Percentiles rank a stretch among this genome's conserved stretches.
phyloP scores from a whole-genome alignment of 2,888 invertebrate genomes.

The Eurois occulta region DNA sequence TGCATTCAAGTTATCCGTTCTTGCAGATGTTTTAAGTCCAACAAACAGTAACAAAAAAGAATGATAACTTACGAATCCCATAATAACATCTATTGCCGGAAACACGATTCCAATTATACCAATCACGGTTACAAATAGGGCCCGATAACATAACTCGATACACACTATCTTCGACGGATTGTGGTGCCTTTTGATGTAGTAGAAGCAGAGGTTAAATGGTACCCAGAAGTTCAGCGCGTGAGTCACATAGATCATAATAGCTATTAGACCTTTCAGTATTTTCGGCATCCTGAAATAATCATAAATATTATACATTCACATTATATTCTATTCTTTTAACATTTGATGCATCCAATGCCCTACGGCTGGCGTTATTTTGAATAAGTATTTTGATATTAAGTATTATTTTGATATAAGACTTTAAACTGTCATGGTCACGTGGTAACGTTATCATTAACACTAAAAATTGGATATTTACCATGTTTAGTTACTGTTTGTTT shows the following conservation, averaged over 20 bases:
- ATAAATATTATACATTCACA: not conserved
- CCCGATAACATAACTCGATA: constrained; percentile 78
- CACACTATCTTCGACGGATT: constrained; percentile 41
- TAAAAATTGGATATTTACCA: too few relatives aligned
- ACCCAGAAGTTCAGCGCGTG: constrained; percentile 84
- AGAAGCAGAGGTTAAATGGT: constrained; percentile 80
- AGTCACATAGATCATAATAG: constrained; percentile 81
- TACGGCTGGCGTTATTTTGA: too few relatives aligned
- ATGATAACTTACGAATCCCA: constrained; percentile 84
- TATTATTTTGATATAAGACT: too few relatives aligned
- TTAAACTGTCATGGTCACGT: too few relatives aligned
- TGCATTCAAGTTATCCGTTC: not conserved
- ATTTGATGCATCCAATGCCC: too few relatives aligned
- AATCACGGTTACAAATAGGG: constrained; percentile 72
- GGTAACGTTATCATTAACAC: too few relatives aligned
- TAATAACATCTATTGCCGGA: constrained; percentile 79
- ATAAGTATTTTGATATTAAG: too few relatives aligned
- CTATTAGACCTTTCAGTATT: constrained; percentile 77
- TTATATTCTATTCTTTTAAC: too few relatives aligned
- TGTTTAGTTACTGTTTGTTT: too few relatives aligned
- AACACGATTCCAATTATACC: constrained; percentile 74
- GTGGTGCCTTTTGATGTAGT: constrained; percentile 74
- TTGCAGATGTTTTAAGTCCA: not conserved
- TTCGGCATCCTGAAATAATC: constrained; percentile 76
- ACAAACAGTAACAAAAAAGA: not conserved